Evolutionary conservation across 2,113 vertebrate species (phyloP).

Genomic region (Pteropus alecto): DNA sequence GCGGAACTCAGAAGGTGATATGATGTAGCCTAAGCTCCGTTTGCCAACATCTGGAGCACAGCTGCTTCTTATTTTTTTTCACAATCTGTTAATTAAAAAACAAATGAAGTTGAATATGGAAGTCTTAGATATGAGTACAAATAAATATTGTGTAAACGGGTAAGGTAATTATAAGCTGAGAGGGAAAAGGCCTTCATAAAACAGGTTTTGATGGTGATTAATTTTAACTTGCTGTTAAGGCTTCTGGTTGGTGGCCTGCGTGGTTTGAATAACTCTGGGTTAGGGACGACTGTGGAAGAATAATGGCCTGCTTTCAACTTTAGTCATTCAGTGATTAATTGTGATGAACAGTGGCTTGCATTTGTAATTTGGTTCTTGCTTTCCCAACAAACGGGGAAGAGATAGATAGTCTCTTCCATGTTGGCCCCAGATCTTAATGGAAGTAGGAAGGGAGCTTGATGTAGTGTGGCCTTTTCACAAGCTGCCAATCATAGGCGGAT

Average conservation of each 20-base stretch:
- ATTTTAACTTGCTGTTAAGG: neutral
- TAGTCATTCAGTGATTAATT: neutral
- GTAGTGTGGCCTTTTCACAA: neutral
- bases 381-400: neutral
- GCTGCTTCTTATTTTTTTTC: neutral
- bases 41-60: neutral
- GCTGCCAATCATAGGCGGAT: neutral
- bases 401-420: neutral
- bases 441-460: neutral
- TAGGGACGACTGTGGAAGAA: neutral
- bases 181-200: neutral
- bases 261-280: neutral
- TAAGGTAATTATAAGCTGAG: neutral
- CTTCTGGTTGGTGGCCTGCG: neutral
- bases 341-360: neutral
- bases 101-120: neutral
- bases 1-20: neutral
- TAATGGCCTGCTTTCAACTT: neutral
- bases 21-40: neutral
- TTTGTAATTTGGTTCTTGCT: neutral
- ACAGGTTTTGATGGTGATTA: neutral
- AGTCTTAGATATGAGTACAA: neutral
- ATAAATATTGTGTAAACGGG: neutral
- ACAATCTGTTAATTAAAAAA: neutral
- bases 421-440: neutral